Evolutionary conservation across 2,888 invertebrate genomes (phyloP).

Genomic region (Chrysolina haemoptera): DNA sequence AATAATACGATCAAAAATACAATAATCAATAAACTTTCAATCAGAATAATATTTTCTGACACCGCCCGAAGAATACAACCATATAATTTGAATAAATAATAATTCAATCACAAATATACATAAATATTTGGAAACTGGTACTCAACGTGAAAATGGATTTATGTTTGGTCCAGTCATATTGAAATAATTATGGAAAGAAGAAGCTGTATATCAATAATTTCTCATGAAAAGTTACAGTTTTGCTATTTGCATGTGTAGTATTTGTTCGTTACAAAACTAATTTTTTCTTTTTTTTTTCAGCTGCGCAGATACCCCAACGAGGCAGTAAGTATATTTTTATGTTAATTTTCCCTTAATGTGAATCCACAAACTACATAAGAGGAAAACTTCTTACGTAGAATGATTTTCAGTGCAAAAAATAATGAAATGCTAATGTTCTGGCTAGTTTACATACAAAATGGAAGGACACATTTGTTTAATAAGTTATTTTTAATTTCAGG

Average conservation of each 20-base stretch:
- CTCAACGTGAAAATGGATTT: neutral
- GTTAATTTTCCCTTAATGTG: neutral
- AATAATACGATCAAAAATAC: neutral
- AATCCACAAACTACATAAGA: too few species aligned
- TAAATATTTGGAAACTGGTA: neutral
- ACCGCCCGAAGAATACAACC: neutral
- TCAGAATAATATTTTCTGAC: neutral
- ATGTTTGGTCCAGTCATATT: neutral
- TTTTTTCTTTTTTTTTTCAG: constrained; percentile 76
- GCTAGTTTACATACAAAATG: too few species aligned
- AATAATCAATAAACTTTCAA: neutral
- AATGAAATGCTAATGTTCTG: too few species aligned
- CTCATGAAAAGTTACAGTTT: neutral
- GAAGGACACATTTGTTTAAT: too few species aligned
- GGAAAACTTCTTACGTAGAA: too few species aligned
- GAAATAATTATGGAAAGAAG: neutral
- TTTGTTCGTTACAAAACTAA: constrained; percentile 11
- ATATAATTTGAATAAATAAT: neutral
- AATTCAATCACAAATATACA: neutral
- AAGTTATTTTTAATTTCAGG: constrained; percentile 70
- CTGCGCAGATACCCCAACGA: constrained; percentile 91
- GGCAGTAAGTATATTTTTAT: constrained; percentile 81
- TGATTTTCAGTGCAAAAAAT: too few species aligned
- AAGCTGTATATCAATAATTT: neutral
- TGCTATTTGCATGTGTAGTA: neutral